Percentiles rank a stretch among this genome's conserved stretches.
phyloP scores from a whole-genome alignment of 2,797 vertebrate genomes.

The Denticeps clupeoides region DNA sequence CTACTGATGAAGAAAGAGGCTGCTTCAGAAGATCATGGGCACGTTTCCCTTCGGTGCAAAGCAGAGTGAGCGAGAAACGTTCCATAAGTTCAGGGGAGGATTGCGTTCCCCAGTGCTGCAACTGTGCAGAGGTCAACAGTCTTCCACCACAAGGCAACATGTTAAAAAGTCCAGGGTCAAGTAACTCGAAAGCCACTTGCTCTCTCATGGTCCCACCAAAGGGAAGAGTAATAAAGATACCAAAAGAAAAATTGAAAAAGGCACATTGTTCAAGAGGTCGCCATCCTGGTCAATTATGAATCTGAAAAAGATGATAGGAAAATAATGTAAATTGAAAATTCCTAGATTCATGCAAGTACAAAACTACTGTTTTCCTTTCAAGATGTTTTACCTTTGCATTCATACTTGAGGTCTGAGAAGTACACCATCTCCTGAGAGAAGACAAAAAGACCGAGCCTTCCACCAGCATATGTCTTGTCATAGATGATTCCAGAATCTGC shows the following conservation, averaged over 20 bases:
- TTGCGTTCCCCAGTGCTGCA: constrained; percentile 54
- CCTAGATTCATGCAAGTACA: neutral
- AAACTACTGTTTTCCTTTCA: neutral
- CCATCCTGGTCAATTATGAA: constrained; percentile 62
- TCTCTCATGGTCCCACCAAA: constrained; percentile 62
- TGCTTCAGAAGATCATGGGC: constrained; percentile 56
- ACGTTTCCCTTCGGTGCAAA: constrained; percentile 37
- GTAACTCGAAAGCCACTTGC: constrained; percentile 60
- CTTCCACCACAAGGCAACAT: constrained; percentile 52
- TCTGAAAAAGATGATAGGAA: constrained; percentile 63
- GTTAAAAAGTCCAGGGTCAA: constrained; percentile 55
- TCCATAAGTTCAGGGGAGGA: constrained; percentile 26
- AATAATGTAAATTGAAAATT: neutral
- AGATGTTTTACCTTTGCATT: constrained; percentile 82
- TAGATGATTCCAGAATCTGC: constrained; percentile 93
- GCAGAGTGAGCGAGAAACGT: constrained; percentile 30
- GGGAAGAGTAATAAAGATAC: constrained; percentile 62
- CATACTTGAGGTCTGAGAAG: constrained; percentile 98
- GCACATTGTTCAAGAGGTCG: constrained; percentile 64
- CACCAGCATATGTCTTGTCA: constrained; percentile 93
- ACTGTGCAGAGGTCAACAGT: constrained; percentile 59
- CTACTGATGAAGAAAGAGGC: constrained; percentile 36
- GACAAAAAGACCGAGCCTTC: constrained; percentile 89
- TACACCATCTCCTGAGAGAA: constrained; percentile 99
- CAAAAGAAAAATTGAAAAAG: constrained; percentile 46